A percentile compares a stretch with the other conserved stretches of the same genome.
Conservation (phyloP, 92 coral and sea anemone genomes). For the Galaxea fascicularis region DNA sequence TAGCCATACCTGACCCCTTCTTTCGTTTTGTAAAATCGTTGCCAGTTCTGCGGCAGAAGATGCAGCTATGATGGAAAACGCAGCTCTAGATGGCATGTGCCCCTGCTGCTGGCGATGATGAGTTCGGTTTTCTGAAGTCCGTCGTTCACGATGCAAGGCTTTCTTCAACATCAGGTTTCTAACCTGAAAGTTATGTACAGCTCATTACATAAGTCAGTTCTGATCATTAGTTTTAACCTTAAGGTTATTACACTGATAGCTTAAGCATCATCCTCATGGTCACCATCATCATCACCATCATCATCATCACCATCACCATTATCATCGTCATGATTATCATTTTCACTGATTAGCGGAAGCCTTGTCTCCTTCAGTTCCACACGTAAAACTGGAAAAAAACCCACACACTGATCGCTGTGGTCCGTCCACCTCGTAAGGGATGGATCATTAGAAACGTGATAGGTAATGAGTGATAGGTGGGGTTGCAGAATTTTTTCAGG, state of each 20-base stretch:
- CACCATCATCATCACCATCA: background rate
- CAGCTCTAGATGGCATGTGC: conserved; percentile 12
- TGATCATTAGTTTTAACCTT: background rate
- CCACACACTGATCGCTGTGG: too few relatives aligned
- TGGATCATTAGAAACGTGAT: too few relatives aligned
- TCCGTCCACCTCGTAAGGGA: too few relatives aligned
- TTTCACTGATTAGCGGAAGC: too few relatives aligned
- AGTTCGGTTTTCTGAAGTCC: background rate
- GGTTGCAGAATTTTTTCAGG: too few relatives aligned
- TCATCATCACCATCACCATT: background rate
- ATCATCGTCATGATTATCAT: background rate
- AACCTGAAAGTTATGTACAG: background rate
- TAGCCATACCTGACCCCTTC: background rate
- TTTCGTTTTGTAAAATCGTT: conserved; percentile 3
- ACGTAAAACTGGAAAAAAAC: too few relatives aligned
- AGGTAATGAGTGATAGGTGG: too few relatives aligned
- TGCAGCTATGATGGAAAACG: conserved; percentile 31
- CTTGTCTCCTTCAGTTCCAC: too few relatives aligned
- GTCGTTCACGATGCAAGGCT: conserved; percentile 5
- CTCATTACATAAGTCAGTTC: too few relatives aligned
- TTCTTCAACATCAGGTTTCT: conserved; percentile 5
- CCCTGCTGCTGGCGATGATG: conserved; percentile 10
- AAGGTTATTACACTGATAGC: background rate
- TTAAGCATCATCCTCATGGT: background rate
- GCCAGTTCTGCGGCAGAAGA: conserved; percentile 30